Percentiles rank a stretch among this genome's conserved stretches.
Evolutionary conservation across 92 coral and sea anemone genomes (phyloP).

Genomic region (Plumapathes pennacea): DNA sequence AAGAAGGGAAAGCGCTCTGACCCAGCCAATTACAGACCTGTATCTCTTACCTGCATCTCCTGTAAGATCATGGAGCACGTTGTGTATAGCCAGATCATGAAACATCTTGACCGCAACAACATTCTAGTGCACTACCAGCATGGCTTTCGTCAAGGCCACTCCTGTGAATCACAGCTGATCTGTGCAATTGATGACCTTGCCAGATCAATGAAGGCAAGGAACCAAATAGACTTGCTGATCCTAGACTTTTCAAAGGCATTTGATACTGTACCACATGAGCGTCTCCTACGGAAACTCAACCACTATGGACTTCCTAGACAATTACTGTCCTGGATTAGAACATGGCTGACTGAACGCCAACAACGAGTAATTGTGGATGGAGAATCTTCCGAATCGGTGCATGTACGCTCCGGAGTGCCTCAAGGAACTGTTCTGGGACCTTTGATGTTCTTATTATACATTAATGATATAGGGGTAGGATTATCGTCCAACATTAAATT

Average conservation of each 20-base stretch:
- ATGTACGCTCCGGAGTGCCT: conserved; percentile 5
- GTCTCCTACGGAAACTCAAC: conserved; percentile 1
- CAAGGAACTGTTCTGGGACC: too few species aligned
- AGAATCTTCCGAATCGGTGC: conserved; percentile 4
- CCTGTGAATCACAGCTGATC: conserved; percentile 29
- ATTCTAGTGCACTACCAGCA: conserved; percentile 20
- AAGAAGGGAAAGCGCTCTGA: conserved; percentile 9
- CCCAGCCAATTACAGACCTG: conserved; percentile 13
- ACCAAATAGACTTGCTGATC: conserved; percentile 1
- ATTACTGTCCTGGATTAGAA: conserved; percentile 8
- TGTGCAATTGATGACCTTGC: conserved; percentile 1
- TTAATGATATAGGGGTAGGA: too few species aligned
- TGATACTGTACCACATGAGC: conserved; percentile 4
- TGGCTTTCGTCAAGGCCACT: conserved; percentile 17
- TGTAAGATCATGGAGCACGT: conserved; percentile 14
- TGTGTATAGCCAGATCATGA: conserved; percentile 5
- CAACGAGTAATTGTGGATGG: conserved; percentile 13
- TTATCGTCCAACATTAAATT: too few species aligned
- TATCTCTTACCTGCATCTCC: conserved; percentile 6
- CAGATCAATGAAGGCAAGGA: not conserved
- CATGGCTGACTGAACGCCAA: conserved; percentile 9
- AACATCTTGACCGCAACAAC: conserved; percentile 8
- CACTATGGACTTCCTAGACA: not conserved
- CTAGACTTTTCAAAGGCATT: not conserved
- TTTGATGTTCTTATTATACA: too few species aligned